Evolutionary conservation across 2,113 vertebrate genomes (phyloP).

Genomic region (Capra hircus): DNA sequence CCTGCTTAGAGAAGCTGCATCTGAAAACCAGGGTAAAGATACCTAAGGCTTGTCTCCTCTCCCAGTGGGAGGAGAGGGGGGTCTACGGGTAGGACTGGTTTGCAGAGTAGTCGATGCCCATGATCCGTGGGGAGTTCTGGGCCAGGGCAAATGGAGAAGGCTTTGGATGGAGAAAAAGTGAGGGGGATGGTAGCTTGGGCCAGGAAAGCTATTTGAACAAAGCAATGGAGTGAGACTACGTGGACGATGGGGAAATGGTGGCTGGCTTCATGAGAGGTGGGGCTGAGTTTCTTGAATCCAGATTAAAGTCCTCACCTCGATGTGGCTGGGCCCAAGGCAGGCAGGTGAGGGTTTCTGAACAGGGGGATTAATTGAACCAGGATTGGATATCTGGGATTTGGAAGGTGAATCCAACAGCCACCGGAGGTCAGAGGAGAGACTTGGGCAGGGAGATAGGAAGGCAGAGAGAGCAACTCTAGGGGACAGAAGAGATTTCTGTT

Average conservation of each 20-base stretch:
- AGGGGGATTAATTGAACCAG: background rate
- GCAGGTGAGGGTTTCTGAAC: background rate
- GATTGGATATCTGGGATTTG: background rate
- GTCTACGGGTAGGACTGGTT: background rate
- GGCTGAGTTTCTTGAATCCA: background rate
- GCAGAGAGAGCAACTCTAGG: background rate
- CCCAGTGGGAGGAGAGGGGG: background rate
- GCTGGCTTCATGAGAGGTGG: background rate
- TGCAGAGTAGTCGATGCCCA: background rate
- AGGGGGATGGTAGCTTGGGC: background rate
- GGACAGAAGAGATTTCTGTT: background rate
- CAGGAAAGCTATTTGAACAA: background rate
- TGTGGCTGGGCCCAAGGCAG: background rate
- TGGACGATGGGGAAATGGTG: background rate
- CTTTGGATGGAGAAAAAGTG: background rate
- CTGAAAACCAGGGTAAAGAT: background rate
- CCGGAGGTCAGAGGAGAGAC: background rate
- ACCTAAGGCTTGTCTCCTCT: background rate
- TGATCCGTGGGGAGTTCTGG: background rate
- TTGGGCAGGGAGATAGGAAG: background rate
- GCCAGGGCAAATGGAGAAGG: background rate
- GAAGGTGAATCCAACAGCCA: background rate
- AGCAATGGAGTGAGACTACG: background rate
- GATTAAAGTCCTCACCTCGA: background rate
- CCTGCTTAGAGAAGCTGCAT: background rate